Percentiles rank a stretch among this genome's conserved stretches.
Evolutionary conservation across 2,888 invertebrate species (phyloP).

Genomic region (Lepidonotus clava): DNA sequence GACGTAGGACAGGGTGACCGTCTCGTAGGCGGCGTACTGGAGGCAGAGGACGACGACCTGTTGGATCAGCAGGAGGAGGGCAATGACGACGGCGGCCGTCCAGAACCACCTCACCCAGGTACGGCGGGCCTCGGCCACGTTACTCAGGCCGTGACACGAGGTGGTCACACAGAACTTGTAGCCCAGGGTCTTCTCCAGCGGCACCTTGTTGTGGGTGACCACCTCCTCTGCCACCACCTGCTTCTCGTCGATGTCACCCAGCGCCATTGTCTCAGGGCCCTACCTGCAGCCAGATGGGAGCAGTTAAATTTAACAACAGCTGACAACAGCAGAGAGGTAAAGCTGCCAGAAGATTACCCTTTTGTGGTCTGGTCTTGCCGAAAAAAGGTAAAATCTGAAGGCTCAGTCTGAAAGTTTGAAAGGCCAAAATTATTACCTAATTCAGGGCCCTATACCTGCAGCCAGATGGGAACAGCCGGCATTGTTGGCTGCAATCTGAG

Average conservation of each 20-base stretch:
- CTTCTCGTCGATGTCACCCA: slow-evolving; percentile 1
- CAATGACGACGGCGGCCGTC: neutral
- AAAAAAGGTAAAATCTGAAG: no score
- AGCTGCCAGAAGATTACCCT: no score
- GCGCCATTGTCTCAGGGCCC: neutral
- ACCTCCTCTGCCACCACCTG: neutral
- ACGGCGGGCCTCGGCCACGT: neutral
- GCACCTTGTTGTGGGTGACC: neutral
- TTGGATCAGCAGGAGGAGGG: neutral
- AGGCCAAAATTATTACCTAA: no score
- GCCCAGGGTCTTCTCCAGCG: neutral
- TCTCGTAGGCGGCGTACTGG: neutral
- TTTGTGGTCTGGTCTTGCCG: no score
- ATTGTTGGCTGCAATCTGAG: no score
- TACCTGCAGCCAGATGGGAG: neutral
- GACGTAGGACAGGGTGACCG: slow-evolving; percentile 12
- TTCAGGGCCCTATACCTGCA: no score
- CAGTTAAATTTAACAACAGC: no score
- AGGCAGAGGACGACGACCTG: neutral
- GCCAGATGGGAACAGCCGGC: no score
- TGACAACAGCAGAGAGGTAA: no score
- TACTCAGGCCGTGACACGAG: slow-evolving; percentile 20
- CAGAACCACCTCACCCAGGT: slow-evolving; percentile 32
- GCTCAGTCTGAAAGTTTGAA: no score
- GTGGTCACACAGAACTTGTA: slow-evolving; percentile 6